Evolutionary conservation across 2,113 vertebrate species (phyloP).

Genomic region (Platycercus adscitus): DNA sequence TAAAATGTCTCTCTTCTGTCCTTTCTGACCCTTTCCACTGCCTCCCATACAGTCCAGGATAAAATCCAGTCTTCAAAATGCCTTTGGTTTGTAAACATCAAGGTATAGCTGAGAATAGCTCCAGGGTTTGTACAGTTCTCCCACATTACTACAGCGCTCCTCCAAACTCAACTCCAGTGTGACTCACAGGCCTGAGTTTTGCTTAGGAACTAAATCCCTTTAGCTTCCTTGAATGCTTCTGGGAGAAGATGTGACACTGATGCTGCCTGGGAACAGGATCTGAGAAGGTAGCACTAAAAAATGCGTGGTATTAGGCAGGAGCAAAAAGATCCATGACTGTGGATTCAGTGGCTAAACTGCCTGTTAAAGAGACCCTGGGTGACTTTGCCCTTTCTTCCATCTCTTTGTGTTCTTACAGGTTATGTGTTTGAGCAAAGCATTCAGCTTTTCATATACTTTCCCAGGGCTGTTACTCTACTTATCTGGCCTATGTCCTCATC

Average conservation of each 20-base stretch:
- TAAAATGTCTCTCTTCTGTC: background rate
- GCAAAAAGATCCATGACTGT: background rate
- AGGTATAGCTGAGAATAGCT: background rate
- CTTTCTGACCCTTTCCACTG: background rate
- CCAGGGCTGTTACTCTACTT: background rate
- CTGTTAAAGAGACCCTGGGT: background rate
- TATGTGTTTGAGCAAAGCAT: background rate
- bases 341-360: background rate
- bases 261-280: background rate
- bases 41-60: background rate
- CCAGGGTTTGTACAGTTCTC: background rate
- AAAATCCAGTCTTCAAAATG: background rate
- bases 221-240: background rate
- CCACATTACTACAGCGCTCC: background rate
- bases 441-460: background rate
- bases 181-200: background rate
- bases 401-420: background rate
- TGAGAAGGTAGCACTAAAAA: background rate
- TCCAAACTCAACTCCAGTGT: background rate
- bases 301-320: background rate
- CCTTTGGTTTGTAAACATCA: background rate
- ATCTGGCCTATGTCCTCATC: background rate
- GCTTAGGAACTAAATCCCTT: background rate
- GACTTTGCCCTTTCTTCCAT: background rate
- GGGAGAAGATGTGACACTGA: background rate